Evolutionary conservation across 1,140 invertebrate species (phyloP).

Genomic region (Oscheius sp.): DNA sequence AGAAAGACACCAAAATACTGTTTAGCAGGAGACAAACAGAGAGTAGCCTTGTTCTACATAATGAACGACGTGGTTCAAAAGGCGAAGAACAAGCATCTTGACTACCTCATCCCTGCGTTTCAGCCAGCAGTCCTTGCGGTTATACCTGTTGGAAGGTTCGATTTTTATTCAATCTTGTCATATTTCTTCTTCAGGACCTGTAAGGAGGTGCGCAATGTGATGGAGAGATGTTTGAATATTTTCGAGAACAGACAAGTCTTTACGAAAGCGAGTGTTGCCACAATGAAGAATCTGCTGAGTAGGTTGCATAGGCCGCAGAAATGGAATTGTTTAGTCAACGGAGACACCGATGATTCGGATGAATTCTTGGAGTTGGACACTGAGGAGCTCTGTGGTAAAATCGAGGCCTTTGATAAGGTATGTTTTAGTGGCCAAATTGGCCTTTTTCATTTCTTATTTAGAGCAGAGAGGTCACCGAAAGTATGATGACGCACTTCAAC

Average conservation of each 20-base stretch:
- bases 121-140: slow-evolving; percentile 52
- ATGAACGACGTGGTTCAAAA: slow-evolving; percentile 59
- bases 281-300: slow-evolving; percentile 25
- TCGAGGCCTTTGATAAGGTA: slow-evolving; percentile 31
- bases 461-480: background rate
- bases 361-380: slow-evolving; percentile 21
- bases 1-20: background rate
- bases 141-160: slow-evolving; percentile 38
- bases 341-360: slow-evolving; percentile 1
- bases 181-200: slow-evolving; percentile 20
- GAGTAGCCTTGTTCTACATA: slow-evolving; percentile 50
- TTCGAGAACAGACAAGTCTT: slow-evolving; percentile 41
- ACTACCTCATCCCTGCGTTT: slow-evolving; percentile 46
- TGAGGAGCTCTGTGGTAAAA: slow-evolving; percentile 22
- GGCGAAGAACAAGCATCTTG: slow-evolving; percentile 44
- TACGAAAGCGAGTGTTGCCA: slow-evolving; percentile 32
- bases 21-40: slow-evolving; percentile 19
- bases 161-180: background rate
- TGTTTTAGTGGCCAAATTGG: background rate
- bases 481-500: too few relatives aligned
- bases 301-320: background rate
- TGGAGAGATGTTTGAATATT: slow-evolving; percentile 53
- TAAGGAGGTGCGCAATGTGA: slow-evolving; percentile 46
- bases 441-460: background rate
- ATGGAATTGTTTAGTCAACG: background rate